These are phyloP conservation scores for Pavo muticus DNA, from an alignment of 2,113 vertebrate species.

Conservation along the genomic window DNA sequence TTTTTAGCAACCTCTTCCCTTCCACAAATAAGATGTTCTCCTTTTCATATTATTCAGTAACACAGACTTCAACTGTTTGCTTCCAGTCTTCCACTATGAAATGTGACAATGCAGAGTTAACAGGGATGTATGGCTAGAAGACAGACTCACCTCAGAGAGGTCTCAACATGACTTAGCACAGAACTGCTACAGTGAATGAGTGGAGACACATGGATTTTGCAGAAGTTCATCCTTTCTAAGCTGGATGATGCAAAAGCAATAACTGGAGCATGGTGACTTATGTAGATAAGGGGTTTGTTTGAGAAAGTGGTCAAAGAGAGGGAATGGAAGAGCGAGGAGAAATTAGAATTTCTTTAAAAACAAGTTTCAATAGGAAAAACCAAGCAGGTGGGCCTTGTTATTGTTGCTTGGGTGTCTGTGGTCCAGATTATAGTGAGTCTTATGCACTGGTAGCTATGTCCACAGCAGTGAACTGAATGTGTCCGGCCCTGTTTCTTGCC, in stretches of 20 bases:
- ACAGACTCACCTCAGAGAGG: not conserved
- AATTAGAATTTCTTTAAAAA: not conserved
- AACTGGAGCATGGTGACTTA: not conserved
- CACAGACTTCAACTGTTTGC: not conserved
- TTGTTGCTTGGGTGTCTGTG: not conserved
- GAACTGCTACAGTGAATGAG: not conserved
- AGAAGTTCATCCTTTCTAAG: not conserved
- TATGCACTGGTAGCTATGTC: not conserved
- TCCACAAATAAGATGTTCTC: not conserved
- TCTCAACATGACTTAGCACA: not conserved
- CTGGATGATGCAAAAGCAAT: not conserved
- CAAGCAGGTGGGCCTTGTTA: not conserved
- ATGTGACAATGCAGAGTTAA: not conserved
- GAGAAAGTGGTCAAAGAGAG: not conserved
- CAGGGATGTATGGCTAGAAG: not conserved
- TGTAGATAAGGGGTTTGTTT: not conserved
- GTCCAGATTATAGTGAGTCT: not conserved
- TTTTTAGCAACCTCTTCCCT: not conserved
- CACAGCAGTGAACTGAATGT: constrained; percentile 3
- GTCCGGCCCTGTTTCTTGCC: not conserved
- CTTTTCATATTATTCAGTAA: not conserved
- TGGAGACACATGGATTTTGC: not conserved
- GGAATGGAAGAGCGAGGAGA: not conserved
- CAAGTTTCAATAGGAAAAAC: not conserved
- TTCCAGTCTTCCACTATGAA: not conserved